Evolutionary conservation across 2,113 vertebrate species (phyloP).

Genomic region (Notiomystis cincta): DNA sequence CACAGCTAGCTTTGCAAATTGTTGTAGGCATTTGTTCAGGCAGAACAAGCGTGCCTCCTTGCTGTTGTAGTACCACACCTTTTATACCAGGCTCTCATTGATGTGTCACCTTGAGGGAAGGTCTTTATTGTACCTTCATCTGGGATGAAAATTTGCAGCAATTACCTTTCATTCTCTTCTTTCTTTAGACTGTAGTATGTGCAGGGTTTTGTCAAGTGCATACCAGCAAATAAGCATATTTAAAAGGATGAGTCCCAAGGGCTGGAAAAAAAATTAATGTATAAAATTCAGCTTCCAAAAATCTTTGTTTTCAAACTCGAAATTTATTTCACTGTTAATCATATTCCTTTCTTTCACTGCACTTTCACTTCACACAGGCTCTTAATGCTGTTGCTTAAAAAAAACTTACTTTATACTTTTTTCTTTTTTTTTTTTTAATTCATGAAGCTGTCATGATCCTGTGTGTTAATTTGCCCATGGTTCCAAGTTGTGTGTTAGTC

Average conservation of each 20-base stretch:
- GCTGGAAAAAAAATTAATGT: not conserved
- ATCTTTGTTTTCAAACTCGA: not conserved
- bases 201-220: not conserved
- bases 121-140: slow-evolving; percentile 5
- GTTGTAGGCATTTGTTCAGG: not conserved
- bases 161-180: not conserved
- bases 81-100: not conserved
- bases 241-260: not conserved
- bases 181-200: not conserved
- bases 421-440: not conserved
- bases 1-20: not conserved
- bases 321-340: not conserved
- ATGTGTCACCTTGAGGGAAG: not conserved
- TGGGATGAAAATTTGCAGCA: not conserved
- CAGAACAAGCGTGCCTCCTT: not conserved
- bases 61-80: not conserved
- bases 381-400: not conserved
- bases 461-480: not conserved
- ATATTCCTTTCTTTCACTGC: not conserved
- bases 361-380: not conserved
- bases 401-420: not conserved
- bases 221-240: not conserved
- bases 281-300: not conserved
- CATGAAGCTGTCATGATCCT: not conserved
- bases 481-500: not conserved